Conservation (phyloP, 2,113 vertebrate species). For the Morone chrysops region DNA sequence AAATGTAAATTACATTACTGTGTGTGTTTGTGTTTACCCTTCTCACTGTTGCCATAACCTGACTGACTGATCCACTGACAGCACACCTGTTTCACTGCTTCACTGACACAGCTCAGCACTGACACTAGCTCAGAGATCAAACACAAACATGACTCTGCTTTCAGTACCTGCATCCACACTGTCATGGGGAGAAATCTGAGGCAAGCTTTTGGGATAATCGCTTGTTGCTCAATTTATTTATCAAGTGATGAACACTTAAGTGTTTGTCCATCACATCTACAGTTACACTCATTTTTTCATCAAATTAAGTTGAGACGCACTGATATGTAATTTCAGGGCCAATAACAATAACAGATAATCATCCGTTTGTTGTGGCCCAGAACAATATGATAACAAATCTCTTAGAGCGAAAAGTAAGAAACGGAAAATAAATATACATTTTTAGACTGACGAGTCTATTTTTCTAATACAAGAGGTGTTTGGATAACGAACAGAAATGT, state of each 20-base stretch:
- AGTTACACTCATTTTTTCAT: constrained; percentile 10
- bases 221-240: not conserved
- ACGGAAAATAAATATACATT: no score
- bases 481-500: no score
- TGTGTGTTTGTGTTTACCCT: constrained; percentile 36
- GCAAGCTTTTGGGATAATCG: not conserved
- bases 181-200: constrained; percentile 31
- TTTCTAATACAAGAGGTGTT: no score
- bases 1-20: constrained; percentile 46
- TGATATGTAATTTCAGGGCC: not conserved
- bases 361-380: not conserved
- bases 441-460: no score
- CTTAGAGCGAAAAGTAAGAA: no score
- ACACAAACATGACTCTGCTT: constrained; percentile 55
- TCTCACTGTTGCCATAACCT: constrained; percentile 38
- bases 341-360: not conserved
- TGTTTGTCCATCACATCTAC: not conserved
- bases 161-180: constrained; percentile 11
- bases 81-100: constrained; percentile 27
- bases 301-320: not conserved
- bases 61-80: constrained; percentile 39
- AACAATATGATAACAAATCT: no score
- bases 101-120: constrained; percentile 54
- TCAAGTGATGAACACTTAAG: not conserved
- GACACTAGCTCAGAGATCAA: constrained; percentile 56